A percentile compares a stretch with the other conserved stretches of the same genome.
Conservation (phyloP, 1,140 invertebrate genomes). For the Dermatophagoides farinae region DNA sequence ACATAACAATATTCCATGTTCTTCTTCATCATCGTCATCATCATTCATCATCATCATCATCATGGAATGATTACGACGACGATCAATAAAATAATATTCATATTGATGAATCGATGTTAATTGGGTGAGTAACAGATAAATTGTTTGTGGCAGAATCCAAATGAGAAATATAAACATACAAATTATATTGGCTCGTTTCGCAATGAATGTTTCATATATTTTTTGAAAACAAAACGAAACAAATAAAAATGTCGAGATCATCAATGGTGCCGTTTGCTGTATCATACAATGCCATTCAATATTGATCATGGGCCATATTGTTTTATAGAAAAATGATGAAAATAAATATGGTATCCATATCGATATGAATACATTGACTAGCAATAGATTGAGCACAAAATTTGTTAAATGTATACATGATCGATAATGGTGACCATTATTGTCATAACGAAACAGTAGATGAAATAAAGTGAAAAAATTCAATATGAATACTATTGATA, state of each 20-base stretch:
- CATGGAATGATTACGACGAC: neutral
- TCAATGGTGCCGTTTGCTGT: constrained; percentile 14
- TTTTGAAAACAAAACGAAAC: constrained; percentile 16
- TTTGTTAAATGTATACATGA: neutral
- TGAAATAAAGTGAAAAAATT: neutral
- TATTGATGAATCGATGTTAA: neutral
- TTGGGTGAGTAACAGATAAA: constrained; percentile 10
- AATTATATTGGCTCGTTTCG: constrained; percentile 8
- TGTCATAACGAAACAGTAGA: too few relatives aligned
- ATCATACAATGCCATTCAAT: constrained; percentile 17
- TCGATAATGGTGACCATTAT: too few relatives aligned
- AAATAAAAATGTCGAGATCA: constrained; percentile 15
- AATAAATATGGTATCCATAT: constrained; percentile 18
- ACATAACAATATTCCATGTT: constrained; percentile 19
- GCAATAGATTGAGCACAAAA: neutral
- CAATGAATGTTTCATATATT: constrained; percentile 10
- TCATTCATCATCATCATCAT: too few relatives aligned
- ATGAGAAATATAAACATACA: neutral
- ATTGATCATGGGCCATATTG: constrained; percentile 17
- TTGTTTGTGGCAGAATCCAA: constrained; percentile 17
- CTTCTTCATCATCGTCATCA: too few relatives aligned
- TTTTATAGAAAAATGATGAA: constrained; percentile 14
- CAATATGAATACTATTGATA: neutral
- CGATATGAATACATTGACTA: constrained; percentile 8
- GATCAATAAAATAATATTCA: neutral